Conservation (phyloP, 2,888 invertebrate genomes). For the Patella ulyssiponensis region DNA sequence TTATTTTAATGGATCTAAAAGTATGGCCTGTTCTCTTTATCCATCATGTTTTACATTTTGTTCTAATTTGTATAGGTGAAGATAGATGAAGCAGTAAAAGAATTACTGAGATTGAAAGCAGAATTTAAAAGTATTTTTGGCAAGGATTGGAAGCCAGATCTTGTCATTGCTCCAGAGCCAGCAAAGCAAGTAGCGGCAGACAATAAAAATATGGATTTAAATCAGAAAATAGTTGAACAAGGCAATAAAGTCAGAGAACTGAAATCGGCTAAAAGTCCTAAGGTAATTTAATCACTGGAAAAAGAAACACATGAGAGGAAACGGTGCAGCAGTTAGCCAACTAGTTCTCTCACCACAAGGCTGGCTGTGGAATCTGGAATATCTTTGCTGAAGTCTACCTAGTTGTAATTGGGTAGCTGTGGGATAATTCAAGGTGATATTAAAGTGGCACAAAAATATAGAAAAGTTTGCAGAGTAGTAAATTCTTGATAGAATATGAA, state of each 20-base stretch:
- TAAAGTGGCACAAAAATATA: too few relatives aligned
- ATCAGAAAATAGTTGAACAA: slow-evolving; percentile 75
- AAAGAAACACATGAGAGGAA: slow-evolving; percentile 8
- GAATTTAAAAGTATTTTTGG: slow-evolving; percentile 83
- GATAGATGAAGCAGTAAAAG: slow-evolving; percentile 76
- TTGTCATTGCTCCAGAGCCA: slow-evolving; percentile 17
- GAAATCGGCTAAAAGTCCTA: slow-evolving; percentile 80
- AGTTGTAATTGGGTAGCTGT: too few relatives aligned
- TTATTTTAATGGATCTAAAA: too few relatives aligned
- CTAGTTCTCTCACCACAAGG: too few relatives aligned
- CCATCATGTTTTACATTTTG: background rate
- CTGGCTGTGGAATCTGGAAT: too few relatives aligned
- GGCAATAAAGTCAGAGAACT: slow-evolving; percentile 82
- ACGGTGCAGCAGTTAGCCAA: slow-evolving; percentile 70
- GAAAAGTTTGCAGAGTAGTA: too few relatives aligned
- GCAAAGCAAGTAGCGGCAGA: slow-evolving; percentile 25
- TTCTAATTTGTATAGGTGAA: slow-evolving; percentile 39
- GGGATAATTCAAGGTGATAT: too few relatives aligned
- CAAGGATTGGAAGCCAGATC: slow-evolving; percentile 77
- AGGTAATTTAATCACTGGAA: slow-evolving; percentile 70
- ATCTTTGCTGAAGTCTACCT: too few relatives aligned
- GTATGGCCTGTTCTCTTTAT: too few relatives aligned
- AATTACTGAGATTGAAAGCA: slow-evolving; percentile 80
- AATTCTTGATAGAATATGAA: too few relatives aligned
- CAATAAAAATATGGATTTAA: slow-evolving; percentile 49